Evolutionary conservation across 2,113 vertebrate genomes (phyloP), one percentile per base, ranked within the genome.

Genomic region (Phycodurus eques): DNA sequence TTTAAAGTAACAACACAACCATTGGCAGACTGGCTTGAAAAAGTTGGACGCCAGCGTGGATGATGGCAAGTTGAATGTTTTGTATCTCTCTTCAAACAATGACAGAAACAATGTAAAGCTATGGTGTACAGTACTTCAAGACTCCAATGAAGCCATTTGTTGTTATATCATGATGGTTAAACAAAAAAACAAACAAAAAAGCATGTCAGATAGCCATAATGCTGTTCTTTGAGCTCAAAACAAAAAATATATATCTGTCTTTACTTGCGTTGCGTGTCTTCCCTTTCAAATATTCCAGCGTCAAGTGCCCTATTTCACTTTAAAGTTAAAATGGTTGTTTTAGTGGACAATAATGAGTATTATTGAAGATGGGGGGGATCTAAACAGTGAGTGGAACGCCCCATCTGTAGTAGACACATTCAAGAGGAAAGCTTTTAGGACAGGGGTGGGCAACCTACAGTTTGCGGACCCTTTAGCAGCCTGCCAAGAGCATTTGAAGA

Each of bases 61-160:
- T 61, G 27, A 47, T 79, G 83, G 83, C 78, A 73, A 78, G 59
- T 22, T 56, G 53, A 56, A 56, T 56, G 53, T 70, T 87, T 78
- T 68, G 80, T 82, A 85, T 79, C 79, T 77, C 64, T 83, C 43
- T 77, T 66, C 65, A 59, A 46, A 51, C 73, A 75, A 73, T 80
- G 71, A 75, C 53, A 84, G 62, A 84, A 81, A 85, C 77, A 90
- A 87, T 85, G 88, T 93, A 94, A 94, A 94, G 93, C 93, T 94
- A 93, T 94, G 83, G 90, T 90, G 85, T 93, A 92, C 92, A 94
- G 92, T 92, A 93, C 92, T 92, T 90, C 85, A 87, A 82, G 82
- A 89, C 78, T 85, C 75, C 27, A 74, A 83, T 85, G 82, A 80
- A 88, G 82, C 80, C 89, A 82, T 70, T 83, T 85, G 89, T 83